Conservation (phyloP, 2,888 invertebrate genomes). For the Rhyacophila evoluta region DNA sequence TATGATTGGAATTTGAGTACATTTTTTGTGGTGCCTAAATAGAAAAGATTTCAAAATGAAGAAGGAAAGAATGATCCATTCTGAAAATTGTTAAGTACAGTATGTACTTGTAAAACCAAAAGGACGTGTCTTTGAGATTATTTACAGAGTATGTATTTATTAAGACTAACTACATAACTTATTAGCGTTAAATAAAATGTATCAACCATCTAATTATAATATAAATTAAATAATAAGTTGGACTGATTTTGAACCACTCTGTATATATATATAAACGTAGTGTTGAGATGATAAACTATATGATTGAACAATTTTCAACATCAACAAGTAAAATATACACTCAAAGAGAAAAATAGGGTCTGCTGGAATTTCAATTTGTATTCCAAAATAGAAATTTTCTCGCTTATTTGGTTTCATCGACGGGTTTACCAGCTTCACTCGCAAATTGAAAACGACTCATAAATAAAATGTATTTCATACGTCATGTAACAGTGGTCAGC, state of each 20-base stretch:
- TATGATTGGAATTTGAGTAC: slow-evolving; percentile 50
- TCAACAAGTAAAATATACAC: slow-evolving; percentile 5
- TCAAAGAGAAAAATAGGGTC: slow-evolving; percentile 28
- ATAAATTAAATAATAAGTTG: too few species aligned
- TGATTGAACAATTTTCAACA: neutral
- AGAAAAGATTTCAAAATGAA: slow-evolving; percentile 22
- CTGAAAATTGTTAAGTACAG: neutral
- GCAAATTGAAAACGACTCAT: neutral
- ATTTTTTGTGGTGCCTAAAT: slow-evolving; percentile 35
- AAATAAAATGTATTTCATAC: neutral
- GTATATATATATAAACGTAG: neutral
- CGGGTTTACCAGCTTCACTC: neutral
- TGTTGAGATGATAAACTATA: neutral
- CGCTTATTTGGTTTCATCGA: slow-evolving; percentile 49
- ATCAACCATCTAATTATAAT: too few species aligned
- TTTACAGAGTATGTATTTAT: too few species aligned
- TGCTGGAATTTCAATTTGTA: slow-evolving; percentile 52
- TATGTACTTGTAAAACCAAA: neutral
- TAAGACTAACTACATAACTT: too few species aligned
- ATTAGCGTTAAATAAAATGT: too few species aligned
- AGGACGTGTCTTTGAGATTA: too few species aligned
- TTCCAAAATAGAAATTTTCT: slow-evolving; percentile 47
- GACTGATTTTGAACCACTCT: neutral
- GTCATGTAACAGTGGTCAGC: too few species aligned
- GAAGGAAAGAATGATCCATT: neutral